phyloP scores from a whole-genome alignment of 2,797 vertebrate genomes.

The Pangasius mekongensis region DNA sequence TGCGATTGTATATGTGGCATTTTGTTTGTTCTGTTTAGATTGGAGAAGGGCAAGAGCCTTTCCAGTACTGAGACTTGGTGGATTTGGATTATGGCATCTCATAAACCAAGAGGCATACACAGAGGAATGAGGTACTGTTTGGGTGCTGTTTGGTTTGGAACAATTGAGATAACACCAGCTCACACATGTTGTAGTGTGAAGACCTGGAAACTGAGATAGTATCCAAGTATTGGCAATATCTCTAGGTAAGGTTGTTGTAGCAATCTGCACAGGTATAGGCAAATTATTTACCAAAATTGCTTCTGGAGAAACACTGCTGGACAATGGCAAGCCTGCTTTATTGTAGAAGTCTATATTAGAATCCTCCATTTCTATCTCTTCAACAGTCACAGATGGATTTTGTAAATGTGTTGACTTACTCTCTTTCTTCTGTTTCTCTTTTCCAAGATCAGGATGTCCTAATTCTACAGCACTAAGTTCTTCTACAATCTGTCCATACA shows the following conservation, averaged over 20 bases:
- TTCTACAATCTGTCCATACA: constrained; percentile 97
- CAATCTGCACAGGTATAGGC: constrained; percentile 70
- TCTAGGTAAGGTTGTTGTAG: constrained; percentile 75
- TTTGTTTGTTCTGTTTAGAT: constrained; percentile 88
- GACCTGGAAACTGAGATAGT: constrained; percentile 92
- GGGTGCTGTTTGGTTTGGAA: constrained; percentile 90
- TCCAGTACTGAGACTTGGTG: constrained; percentile 88
- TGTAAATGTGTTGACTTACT: constrained; percentile 77
- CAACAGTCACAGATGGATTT: constrained; percentile 78
- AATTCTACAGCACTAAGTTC: constrained; percentile 95
- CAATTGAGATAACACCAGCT: constrained; percentile 99
- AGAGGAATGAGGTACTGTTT: constrained; percentile 84
- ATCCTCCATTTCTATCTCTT: constrained; percentile 87
- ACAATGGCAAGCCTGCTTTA: constrained; percentile 75
- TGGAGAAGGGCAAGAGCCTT: constrained; percentile 88
- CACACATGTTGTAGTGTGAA: constrained; percentile 94
- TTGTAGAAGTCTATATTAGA: constrained; percentile 77
- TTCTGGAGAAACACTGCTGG: constrained; percentile 73
- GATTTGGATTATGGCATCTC: constrained; percentile 93
- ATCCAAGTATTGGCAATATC: constrained; percentile 82
- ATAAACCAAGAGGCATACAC: constrained; percentile 94
- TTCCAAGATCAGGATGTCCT: constrained; percentile 87
- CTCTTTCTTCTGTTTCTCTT: constrained; percentile 79
- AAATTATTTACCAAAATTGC: constrained; percentile 62
- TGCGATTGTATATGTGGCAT: constrained; percentile 88